Percentiles rank a stretch among this genome's conserved stretches.
phyloP scores from a whole-genome alignment of 1,140 invertebrate genomes.

The Ceratina japonica region DNA sequence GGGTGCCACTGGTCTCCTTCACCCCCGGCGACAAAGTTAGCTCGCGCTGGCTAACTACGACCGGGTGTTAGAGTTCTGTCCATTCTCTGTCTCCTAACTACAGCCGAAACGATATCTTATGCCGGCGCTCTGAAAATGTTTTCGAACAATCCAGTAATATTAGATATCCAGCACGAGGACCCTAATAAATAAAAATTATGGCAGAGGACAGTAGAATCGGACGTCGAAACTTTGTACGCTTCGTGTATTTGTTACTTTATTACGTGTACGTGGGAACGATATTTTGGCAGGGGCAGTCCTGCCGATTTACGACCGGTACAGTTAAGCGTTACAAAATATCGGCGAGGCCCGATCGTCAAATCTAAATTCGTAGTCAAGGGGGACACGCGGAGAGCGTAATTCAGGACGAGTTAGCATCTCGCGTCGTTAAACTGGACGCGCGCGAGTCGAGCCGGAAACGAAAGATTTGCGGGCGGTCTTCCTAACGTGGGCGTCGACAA shows the following conservation, averaged over 20 bases:
- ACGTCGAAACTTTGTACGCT: too few species aligned
- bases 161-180: too few species aligned
- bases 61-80: background rate
- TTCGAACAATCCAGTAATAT: too few species aligned
- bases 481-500: slow-evolving; percentile 33
- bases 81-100: background rate
- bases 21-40: slow-evolving; percentile 59
- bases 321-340: background rate
- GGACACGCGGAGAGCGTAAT: background rate
- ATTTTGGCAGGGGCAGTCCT: too few species aligned
- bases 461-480: slow-evolving; percentile 55
- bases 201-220: too few species aligned
- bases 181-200: too few species aligned
- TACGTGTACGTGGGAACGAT: too few species aligned
- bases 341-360: background rate
- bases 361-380: background rate
- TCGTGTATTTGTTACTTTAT: too few species aligned
- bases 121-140: too few species aligned
- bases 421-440: slow-evolving; percentile 39
- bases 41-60: slow-evolving; percentile 49
- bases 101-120: too few species aligned
- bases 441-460: slow-evolving; percentile 56
- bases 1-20: slow-evolving; percentile 45
- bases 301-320: too few species aligned
- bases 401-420: slow-evolving; percentile 39